Conservation (phyloP, 35 echinoderm and acorn worm species). For the Anneissia japonica region DNA sequence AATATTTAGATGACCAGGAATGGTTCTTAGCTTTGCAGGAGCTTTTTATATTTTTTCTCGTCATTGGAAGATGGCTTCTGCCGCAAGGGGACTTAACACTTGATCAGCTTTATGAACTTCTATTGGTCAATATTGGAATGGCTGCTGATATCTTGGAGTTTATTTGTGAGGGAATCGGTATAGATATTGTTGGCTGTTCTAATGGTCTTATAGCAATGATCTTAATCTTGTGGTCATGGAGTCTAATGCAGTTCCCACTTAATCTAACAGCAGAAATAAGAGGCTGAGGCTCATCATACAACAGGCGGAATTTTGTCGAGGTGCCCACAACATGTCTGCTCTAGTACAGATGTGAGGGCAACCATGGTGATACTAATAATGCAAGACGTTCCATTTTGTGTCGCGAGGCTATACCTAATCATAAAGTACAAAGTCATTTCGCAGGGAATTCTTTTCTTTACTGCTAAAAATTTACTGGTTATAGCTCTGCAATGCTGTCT, state of each 20-base stretch:
- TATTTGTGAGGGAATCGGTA: background rate
- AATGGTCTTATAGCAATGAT: background rate
- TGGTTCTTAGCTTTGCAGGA: conserved; percentile 5
- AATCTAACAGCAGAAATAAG: conserved; percentile 56
- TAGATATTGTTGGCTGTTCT: background rate
- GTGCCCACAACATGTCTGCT: conserved; percentile 8
- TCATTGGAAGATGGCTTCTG: conserved; percentile 2
- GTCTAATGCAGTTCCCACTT: conserved; percentile 78
- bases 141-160: conserved; percentile 15
- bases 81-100: conserved; percentile 1
- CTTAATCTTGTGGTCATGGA: conserved; percentile 70
- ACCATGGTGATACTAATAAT: conserved; percentile 87
- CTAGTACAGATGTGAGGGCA: conserved; percentile 94
- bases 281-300: too few species aligned
- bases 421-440: conserved; percentile 50
- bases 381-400: conserved; percentile 94
- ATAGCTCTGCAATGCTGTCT: conserved; percentile 86
- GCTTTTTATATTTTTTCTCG: background rate
- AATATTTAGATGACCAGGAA: background rate
- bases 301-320: too few species aligned
- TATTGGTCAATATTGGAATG: conserved; percentile 15
- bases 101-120: background rate
- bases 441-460: conserved; percentile 98
- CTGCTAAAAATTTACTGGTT: conserved; percentile 85
- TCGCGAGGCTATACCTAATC: conserved; percentile 60